phyloP scores from a whole-genome alignment of 2,113 vertebrate species.

The Etheostoma cragini region DNA sequence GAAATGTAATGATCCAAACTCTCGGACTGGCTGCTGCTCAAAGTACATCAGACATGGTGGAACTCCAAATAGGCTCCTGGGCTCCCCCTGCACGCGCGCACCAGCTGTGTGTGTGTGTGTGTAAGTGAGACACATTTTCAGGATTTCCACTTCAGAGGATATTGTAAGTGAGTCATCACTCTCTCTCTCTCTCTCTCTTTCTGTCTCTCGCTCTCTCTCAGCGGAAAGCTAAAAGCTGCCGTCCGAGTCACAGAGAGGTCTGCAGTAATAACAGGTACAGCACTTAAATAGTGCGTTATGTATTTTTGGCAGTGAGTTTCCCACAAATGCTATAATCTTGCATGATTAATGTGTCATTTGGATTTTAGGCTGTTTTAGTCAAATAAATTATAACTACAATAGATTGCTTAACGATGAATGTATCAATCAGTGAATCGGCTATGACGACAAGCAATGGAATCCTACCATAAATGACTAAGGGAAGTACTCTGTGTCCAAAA shows the following conservation, averaged over 20 bases:
- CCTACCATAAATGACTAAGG: background rate
- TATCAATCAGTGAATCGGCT: background rate
- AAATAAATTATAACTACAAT: background rate
- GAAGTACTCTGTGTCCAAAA: background rate
- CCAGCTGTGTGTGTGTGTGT: slow-evolving; percentile 48
- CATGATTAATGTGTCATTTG: background rate
- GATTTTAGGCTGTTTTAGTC: background rate
- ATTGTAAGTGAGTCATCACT: slow-evolving; percentile 75
- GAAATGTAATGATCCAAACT: slow-evolving; percentile 21
- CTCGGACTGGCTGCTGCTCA: slow-evolving; percentile 48
- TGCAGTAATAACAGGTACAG: slow-evolving; percentile 35
- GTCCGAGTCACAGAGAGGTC: slow-evolving; percentile 50
- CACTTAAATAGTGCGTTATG: slow-evolving; percentile 13
- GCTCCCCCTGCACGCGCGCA: slow-evolving; percentile 41
- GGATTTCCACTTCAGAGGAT: slow-evolving; percentile 80
- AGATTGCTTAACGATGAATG: background rate
- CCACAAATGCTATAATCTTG: background rate
- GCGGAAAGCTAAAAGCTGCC: slow-evolving; percentile 62
- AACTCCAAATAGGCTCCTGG: slow-evolving; percentile 66
- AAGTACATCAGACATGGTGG: slow-evolving; percentile 71
- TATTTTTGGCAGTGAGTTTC: slow-evolving; percentile 42
- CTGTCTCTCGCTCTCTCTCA: slow-evolving; percentile 34
- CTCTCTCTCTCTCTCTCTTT: slow-evolving; percentile 38
- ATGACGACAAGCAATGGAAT: background rate
- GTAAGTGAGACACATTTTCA: slow-evolving; percentile 60